Evolutionary conservation across 2,113 vertebrate genomes (phyloP).

Genomic region (Osmerus mordax): DNA sequence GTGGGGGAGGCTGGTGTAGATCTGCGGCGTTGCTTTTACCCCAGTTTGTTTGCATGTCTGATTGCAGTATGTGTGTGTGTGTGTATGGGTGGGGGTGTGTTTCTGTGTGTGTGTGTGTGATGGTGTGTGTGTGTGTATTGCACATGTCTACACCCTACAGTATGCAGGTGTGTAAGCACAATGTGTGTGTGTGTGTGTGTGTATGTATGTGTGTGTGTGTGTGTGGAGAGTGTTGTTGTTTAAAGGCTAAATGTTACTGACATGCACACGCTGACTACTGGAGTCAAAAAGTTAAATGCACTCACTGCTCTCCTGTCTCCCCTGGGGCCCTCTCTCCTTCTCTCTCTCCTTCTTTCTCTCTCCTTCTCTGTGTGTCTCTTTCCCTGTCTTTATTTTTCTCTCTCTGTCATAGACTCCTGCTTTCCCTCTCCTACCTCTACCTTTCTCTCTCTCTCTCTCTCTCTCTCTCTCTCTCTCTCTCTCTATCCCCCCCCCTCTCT

Average conservation of each 20-base stretch:
- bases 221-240: constrained; percentile 67
- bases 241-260: constrained; percentile 69
- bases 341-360: constrained; percentile 51
- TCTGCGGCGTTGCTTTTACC: constrained; percentile 58
- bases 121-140: constrained; percentile 1
- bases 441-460: constrained; percentile 16
- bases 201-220: constrained; percentile 35
- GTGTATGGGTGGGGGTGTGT: not conserved
- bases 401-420: constrained; percentile 64
- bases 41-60: constrained; percentile 65
- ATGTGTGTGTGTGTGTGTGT: constrained; percentile 33
- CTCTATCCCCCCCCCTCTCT: not conserved
- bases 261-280: constrained; percentile 71
- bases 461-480: constrained; percentile 11
- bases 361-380: constrained; percentile 27
- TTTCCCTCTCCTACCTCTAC: constrained; percentile 34
- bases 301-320: constrained; percentile 66
- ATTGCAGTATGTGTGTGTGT: constrained; percentile 45
- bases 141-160: not conserved
- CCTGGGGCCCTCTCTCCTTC: constrained; percentile 2
- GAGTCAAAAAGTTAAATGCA: constrained; percentile 73
- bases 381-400: constrained; percentile 69
- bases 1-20: constrained; percentile 63
- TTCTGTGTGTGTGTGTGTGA: not conserved
- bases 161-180: constrained; percentile 3